Evolutionary conservation across 2,888 invertebrate genomes (phyloP).

Genomic region (Steinernema hermaphroditum): DNA sequence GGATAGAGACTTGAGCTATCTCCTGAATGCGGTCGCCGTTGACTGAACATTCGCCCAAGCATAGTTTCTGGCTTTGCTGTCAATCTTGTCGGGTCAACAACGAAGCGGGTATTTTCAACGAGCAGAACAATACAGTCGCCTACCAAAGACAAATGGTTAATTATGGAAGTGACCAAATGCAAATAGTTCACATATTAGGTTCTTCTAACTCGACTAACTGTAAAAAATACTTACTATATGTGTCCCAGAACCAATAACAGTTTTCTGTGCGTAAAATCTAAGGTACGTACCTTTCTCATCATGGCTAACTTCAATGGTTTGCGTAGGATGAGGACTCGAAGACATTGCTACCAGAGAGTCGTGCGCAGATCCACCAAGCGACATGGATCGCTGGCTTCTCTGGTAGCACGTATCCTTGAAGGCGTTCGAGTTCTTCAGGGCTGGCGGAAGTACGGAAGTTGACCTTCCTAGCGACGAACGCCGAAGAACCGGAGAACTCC

Average conservation of each 20-base stretch:
- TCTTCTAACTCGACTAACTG: too few species aligned
- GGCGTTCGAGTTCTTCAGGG: constrained; percentile 46
- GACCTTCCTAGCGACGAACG: constrained; percentile 8
- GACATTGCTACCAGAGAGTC: constrained; percentile 60
- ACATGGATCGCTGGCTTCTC: constrained; percentile 64
- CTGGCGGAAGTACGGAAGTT: constrained; percentile 49
- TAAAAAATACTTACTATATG: too few species aligned
- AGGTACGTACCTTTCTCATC: constrained; percentile 41
- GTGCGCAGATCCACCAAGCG: constrained; percentile 64
- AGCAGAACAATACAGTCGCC: constrained; percentile 78
- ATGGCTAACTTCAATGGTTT: constrained; percentile 46
- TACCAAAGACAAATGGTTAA: too few species aligned
- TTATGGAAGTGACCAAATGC: too few species aligned
- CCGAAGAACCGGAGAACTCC: neutral
- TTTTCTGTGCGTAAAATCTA: too few species aligned
- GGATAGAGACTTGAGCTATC: constrained; percentile 62
- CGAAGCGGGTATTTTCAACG: constrained; percentile 93
- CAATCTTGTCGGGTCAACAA: constrained; percentile 73
- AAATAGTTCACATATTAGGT: too few species aligned
- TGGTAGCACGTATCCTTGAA: constrained; percentile 46
- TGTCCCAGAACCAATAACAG: too few species aligned
- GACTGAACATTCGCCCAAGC: constrained; percentile 75
- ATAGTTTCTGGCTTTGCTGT: constrained; percentile 95
- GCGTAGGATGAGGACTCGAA: constrained; percentile 41
- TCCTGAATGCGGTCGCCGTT: neutral